These are phyloP conservation scores for Nannoperca australis DNA, from an alignment of 2,797 vertebrate species.

Conservation along the genomic window DNA sequence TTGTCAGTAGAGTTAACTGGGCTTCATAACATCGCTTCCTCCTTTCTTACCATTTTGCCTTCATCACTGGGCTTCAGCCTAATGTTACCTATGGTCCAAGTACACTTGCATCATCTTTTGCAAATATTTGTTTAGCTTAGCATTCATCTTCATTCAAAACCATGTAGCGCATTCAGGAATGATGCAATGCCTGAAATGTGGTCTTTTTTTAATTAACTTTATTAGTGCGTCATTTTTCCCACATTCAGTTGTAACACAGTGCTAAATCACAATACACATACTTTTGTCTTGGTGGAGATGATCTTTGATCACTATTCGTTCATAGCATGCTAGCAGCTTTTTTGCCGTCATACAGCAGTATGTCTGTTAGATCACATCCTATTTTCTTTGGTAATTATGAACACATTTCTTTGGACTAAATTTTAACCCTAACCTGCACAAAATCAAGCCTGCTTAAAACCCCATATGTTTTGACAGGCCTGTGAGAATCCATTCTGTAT, in stretches of 20 bases:
- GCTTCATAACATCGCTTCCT: neutral
- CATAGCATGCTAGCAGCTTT: neutral
- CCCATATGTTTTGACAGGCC: neutral
- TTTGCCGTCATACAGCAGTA: neutral
- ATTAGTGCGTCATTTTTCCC: neutral
- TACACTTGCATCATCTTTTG: slow-evolving; percentile 3
- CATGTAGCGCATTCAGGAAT: neutral
- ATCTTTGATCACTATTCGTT: slow-evolving; percentile 5
- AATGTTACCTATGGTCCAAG: neutral
- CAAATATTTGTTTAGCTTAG: neutral
- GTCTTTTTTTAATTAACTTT: neutral
- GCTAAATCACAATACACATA: slow-evolving; percentile 13
- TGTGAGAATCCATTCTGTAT: slow-evolving; percentile 30
- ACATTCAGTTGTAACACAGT: neutral
- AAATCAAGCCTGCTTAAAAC: neutral
- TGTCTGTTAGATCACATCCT: neutral
- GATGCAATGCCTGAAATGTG: neutral
- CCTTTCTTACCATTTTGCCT: neutral
- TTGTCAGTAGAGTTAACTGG: neutral
- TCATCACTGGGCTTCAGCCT: slow-evolving; percentile 4
- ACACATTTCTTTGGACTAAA: neutral
- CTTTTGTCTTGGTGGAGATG: slow-evolving; percentile 1
- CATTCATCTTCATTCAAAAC: neutral
- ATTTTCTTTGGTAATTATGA: neutral
- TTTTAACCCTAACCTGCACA: neutral